Conservation (phyloP, 1,140 invertebrate species). For the Tigriopus japonicus region DNA sequence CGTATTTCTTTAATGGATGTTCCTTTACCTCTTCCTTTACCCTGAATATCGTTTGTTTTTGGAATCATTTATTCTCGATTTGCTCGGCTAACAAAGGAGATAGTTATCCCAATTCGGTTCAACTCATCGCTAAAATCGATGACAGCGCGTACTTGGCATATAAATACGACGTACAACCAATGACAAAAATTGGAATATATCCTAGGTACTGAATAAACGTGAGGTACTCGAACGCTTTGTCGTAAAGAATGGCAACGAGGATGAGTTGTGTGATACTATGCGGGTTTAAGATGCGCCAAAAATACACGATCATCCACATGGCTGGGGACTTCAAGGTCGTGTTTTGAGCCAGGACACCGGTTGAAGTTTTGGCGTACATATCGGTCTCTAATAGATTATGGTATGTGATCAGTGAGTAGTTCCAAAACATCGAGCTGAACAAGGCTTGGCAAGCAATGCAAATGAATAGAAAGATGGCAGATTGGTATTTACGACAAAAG, state of each 20-base stretch:
- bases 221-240: conserved; percentile 30
- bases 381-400: conserved; percentile 43
- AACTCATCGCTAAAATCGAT: too few species aligned
- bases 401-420: conserved; percentile 54
- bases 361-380: conserved; percentile 22
- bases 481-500: conserved; percentile 32
- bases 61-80: too few species aligned
- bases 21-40: too few species aligned
- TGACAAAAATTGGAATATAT: background rate
- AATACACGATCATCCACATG: conserved; percentile 47
- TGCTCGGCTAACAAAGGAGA: too few species aligned
- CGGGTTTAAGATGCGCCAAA: conserved; percentile 58
- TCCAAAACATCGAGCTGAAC: conserved; percentile 51
- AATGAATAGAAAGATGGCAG: conserved; percentile 37
- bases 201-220: background rate
- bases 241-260: conserved; percentile 53
- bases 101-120: too few species aligned
- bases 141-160: too few species aligned
- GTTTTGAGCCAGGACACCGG: conserved; percentile 31
- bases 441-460: conserved; percentile 44
- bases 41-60: too few species aligned
- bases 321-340: conserved; percentile 34
- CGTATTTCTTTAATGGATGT: too few species aligned
- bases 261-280: conserved; percentile 54
- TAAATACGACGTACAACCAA: too few species aligned